phyloP scores from a whole-genome alignment of 2,888 invertebrate genomes.

The Rhogogaster chlorosoma region DNA sequence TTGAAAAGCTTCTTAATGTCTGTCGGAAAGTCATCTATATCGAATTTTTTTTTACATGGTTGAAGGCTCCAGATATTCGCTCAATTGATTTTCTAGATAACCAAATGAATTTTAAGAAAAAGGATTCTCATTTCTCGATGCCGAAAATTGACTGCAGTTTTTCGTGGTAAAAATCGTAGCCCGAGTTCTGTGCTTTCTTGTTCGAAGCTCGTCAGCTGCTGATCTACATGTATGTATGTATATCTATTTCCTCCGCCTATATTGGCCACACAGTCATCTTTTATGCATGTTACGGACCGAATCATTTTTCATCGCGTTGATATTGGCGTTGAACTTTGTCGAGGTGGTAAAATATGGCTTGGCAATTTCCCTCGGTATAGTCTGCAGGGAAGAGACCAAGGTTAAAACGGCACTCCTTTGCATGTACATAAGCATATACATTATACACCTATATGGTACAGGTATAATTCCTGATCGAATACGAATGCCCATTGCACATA shows the following conservation, averaged over 20 bases:
- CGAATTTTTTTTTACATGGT: too few species aligned
- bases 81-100: too few species aligned
- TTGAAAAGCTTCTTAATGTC: too few species aligned
- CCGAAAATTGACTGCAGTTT: too few species aligned
- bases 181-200: neutral
- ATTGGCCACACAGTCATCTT: neutral
- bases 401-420: neutral
- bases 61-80: too few species aligned
- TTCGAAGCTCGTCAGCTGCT: neutral
- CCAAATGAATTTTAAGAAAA: too few species aligned
- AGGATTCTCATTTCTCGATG: too few species aligned
- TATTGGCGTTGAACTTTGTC: slow-evolving; percentile 23
- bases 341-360: slow-evolving; percentile 22
- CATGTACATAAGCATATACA: neutral
- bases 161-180: too few species aligned
- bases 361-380: slow-evolving; percentile 5
- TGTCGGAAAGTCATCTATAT: too few species aligned
- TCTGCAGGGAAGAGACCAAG: neutral
- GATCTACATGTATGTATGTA: neutral
- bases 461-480: neutral
- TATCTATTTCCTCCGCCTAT: neutral
- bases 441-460: neutral
- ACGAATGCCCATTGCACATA: neutral
- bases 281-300: slow-evolving; percentile 24
- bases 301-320: slow-evolving; percentile 37